Evolutionary conservation across 2,888 invertebrate species (phyloP), one percentile per base, ranked within the genome.

Genomic region (Noctua janthina): DNA sequence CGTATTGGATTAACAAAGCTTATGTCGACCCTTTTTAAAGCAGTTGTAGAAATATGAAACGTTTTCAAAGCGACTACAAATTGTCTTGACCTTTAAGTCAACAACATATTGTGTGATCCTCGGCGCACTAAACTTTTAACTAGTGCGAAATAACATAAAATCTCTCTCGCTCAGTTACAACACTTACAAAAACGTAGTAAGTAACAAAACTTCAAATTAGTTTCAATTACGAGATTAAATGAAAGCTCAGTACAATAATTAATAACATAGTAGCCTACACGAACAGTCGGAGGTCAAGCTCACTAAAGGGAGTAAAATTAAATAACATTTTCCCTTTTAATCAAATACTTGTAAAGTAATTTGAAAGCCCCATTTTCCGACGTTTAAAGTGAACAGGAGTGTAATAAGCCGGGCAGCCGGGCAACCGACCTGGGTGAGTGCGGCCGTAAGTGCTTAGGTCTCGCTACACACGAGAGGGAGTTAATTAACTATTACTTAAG

Each of bases 401-500:
- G 43, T 67, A 80, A 64, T 56, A 67, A 67, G 62, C 29, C 10
- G 35, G 17, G 35, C 46, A 43, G 64, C 29, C 11, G n/a, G 29
- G 29, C 29, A n/a, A n/a, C n/a, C n/a, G n/a, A n/a, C 49, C 51
- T 56, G 35, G 74, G 59, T 54, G 8, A 83, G 67, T 39, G 79
- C 39, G 49, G 8, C 13, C 39, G 46, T 66, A 1, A 56, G 73
- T 69, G 72, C 29, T 64, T 6, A 39, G 39, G 13, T 23, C 78
- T 39, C 23, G 67, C 23, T 35, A 17, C 51, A 11, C 10, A 15
- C 8, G 43, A 35, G 68, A 56, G 23, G 29, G 17, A 29, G 39
- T 70, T 80, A 51, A 80, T 85, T 67, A 85, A 74, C 54, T 56
- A 74, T 46, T 80, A 81, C 85, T 83, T 81, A 75, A 71, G 72